Base-by-base conservation (phyloP, 2,797 vertebrate genomes). In the Sarcophilus harrisii region DNA sequence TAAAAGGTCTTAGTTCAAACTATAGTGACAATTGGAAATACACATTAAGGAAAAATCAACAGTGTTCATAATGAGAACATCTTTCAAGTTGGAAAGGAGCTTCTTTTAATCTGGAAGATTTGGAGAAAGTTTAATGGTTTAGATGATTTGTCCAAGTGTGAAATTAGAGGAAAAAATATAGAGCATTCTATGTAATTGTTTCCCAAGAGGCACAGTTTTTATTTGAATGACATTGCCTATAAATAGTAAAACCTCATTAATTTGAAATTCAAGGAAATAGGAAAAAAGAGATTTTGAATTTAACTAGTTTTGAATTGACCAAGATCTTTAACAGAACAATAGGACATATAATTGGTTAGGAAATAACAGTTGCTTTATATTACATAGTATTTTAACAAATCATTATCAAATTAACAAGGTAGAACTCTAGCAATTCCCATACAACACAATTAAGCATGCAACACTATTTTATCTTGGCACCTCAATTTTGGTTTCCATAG, bases 331-430 rank as follows among this genome's bases (percentile, higher is more conserved):
- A 96, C 95, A 90, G 14, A 94, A 95, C 28, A 87, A 92, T 90
- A 96, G 30, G 58, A 54, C 45, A 58, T 92, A 94, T 96, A 95
- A 92, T 95, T 91, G 16, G 57, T 32, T 52, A 89, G 54, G 38
- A 97, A 96, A 95, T 95, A 96, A n/a, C 49, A 93, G 58, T 96
- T 95, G 87, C 87, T 96, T 94, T 90, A 96, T 62, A 93, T 95
- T 91, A 93, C 73, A 24, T 24, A 90, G 52, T 18, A 28, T 95
- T 95, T 96, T 96, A 94, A 93, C 29, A 93, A 96, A 90, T 52
- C 38, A 92, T 91, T 91, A 73, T 94, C 24, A 95, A 59, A 57
- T 58, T 90, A 96, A 87, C 73, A 92, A 95, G 60, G 55, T 81
- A 14, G 89, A 81, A 81, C 73, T 45, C 38, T 45, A 45, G 21